Percentiles rank a stretch among this genome's conserved stretches.
phyloP scores from a whole-genome alignment of 2,113 vertebrate genomes.

The Lethenteron reissneri region DNA sequence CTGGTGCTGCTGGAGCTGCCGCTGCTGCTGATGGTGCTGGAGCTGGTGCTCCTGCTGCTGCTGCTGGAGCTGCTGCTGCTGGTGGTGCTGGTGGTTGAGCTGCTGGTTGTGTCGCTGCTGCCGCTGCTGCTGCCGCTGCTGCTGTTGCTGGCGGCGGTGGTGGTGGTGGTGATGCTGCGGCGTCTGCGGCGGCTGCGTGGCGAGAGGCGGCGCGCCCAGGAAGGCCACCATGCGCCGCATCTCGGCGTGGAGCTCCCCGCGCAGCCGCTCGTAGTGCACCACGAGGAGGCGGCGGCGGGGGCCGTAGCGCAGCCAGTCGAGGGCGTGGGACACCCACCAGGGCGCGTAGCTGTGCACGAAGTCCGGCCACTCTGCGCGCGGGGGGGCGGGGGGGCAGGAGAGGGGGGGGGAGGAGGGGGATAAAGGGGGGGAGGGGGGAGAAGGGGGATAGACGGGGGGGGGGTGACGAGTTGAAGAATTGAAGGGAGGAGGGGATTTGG shows the following conservation, averaged over 20 bases:
- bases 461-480: background rate
- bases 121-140: too few relatives aligned
- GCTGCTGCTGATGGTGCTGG: too few relatives aligned
- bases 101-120: too few relatives aligned
- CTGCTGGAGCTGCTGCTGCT: too few relatives aligned
- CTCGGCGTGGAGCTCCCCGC: conserved; percentile 47
- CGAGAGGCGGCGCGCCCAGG: conserved; percentile 21
- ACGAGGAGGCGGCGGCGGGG: conserved; percentile 29
- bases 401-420: background rate
- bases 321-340: conserved; percentile 82
- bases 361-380: conserved; percentile 73
- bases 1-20: too few relatives aligned
- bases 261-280: conserved; percentile 75
- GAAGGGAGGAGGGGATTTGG: background rate
- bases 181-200: too few relatives aligned
- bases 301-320: conserved; percentile 76
- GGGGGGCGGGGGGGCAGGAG: background rate
- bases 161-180: too few relatives aligned
- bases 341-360: conserved; percentile 80
- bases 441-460: background rate
- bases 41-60: too few relatives aligned
- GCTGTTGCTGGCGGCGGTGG: too few relatives aligned
- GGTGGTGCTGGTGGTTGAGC: too few relatives aligned
- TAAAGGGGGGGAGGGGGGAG: background rate
- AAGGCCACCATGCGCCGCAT: conserved; percentile 64